Evolutionary conservation across 2,888 invertebrate species (phyloP), one percentile per base, ranked within the genome.

Genomic region (Stenolophus ochropezus): DNA sequence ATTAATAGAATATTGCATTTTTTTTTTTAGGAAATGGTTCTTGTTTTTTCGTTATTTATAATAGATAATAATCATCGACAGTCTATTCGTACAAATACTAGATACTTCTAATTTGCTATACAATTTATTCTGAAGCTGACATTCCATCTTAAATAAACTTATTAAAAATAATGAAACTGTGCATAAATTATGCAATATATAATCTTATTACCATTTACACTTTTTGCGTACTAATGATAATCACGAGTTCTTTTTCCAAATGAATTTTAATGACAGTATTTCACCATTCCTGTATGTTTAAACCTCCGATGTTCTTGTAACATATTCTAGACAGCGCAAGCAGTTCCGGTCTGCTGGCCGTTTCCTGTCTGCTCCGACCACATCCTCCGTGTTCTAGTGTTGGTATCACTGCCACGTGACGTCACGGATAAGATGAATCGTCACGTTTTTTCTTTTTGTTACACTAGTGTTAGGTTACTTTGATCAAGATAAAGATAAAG

Each of bases 311-410:
- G 16, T 8, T 51, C 56, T 56, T 21, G 49, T 74, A 74, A 25
- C 74, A n/a, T 75, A 75, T 75, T 53, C 75, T 27, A 20, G 75
- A 14, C 33, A 56, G 75, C 25, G n/a, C 8, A 25, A 56, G 51
- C 25, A 33, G 75, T 75, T 75, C 75, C 75, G 75, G 75, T 75
- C 75, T 75, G 75, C 25, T 56, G 75, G 21, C 53, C 27, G 53
- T 75, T 75, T 75, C 75, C 75, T 75, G 75, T 75, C 56, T 75
- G 25, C 27, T 49, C 53, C 56, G 8, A 21, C 61, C 61, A 61
- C 61, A 61, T 61, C 61, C 61, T 61, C 23, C 14, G 61, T 14
- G n/a, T 25, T 61, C 23, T 23, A n/a, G n/a, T 61, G 61, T 61
- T 61, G 61, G 61, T 61, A 25, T 61, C 25, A 61, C 61, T 61